Percentiles rank a stretch among this genome's conserved stretches.
phyloP scores from a whole-genome alignment of 30 jellyfish, hydroid and myxozoan genomes.

The Catostylus mosaicus region DNA sequence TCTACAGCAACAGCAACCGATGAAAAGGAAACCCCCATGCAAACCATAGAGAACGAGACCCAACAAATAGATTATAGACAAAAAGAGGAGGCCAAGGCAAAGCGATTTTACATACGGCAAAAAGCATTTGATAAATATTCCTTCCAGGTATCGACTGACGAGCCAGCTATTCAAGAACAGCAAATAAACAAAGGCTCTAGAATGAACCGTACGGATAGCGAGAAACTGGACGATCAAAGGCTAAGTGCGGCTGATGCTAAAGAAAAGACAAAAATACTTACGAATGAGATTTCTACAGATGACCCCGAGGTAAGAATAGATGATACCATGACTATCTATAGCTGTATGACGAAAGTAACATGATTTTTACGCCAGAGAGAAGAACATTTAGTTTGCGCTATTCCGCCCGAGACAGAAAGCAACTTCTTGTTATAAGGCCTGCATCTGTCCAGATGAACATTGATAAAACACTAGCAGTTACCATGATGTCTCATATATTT shows the following conservation, averaged over 20 bases:
- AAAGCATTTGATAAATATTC: slow-evolving; percentile 60
- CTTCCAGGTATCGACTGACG: slow-evolving; percentile 32
- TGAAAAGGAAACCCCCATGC: slow-evolving; percentile 3
- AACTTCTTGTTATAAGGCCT: no score
- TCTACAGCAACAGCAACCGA: background rate
- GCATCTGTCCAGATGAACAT: no score
- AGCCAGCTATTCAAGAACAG: background rate
- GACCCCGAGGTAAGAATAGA: slow-evolving; percentile 66
- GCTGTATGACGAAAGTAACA: no score
- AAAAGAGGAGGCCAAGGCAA: slow-evolving; percentile 12
- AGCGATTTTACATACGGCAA: slow-evolving; percentile 48
- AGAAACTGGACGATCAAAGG: slow-evolving; percentile 22
- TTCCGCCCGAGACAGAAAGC: no score
- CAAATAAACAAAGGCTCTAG: background rate
- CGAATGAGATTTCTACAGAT: slow-evolving; percentile 48
- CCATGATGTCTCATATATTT: no score
- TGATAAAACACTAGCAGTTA: no score
- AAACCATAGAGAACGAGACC: background rate
- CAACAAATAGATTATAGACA: background rate
- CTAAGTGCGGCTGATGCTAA: background rate
- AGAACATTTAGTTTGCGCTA: no score
- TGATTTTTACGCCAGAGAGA: no score
- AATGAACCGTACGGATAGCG: slow-evolving; percentile 44
- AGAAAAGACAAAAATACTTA: slow-evolving; percentile 20
- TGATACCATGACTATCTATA: no score